phyloP scores from a whole-genome alignment of 2,113 vertebrate genomes.

The Columba janthina region DNA sequence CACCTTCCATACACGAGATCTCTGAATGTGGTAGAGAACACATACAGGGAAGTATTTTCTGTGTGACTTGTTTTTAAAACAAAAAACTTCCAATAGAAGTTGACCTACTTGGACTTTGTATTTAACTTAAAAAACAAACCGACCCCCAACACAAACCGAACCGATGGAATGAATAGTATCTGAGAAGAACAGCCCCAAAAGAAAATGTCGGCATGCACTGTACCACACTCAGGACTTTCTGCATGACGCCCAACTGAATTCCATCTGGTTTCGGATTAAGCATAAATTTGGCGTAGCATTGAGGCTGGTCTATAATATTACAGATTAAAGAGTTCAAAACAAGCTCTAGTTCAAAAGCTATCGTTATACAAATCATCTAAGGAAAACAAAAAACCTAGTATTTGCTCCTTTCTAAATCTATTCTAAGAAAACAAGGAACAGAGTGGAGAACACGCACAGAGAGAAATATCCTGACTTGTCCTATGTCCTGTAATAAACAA shows the following conservation, averaged over 20 bases:
- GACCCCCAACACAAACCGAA: too few species aligned
- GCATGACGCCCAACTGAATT: background rate
- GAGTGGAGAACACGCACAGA: fast-evolving
- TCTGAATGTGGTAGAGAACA: background rate
- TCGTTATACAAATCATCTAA: background rate
- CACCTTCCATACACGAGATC: fast-evolving
- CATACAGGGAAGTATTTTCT: background rate
- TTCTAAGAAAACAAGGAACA: background rate
- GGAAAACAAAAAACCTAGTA: background rate
- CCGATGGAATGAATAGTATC: background rate
- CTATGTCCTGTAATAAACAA: background rate
- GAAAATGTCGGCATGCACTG: background rate
- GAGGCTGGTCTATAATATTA: background rate
- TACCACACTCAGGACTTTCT: fast-evolving
- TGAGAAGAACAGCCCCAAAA: fast-evolving
- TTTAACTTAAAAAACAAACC: background rate
- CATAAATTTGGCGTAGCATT: background rate
- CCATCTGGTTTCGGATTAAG: background rate
- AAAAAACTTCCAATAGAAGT: background rate
- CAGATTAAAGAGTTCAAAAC: background rate
- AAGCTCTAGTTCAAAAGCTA: background rate
- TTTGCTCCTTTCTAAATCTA: background rate
- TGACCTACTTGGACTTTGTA: background rate
- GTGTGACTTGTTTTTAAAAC: background rate
- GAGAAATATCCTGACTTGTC: fast-evolving